phyloP scores from a whole-genome alignment of 2,113 vertebrate genomes.

The Muscicapa adusta region DNA sequence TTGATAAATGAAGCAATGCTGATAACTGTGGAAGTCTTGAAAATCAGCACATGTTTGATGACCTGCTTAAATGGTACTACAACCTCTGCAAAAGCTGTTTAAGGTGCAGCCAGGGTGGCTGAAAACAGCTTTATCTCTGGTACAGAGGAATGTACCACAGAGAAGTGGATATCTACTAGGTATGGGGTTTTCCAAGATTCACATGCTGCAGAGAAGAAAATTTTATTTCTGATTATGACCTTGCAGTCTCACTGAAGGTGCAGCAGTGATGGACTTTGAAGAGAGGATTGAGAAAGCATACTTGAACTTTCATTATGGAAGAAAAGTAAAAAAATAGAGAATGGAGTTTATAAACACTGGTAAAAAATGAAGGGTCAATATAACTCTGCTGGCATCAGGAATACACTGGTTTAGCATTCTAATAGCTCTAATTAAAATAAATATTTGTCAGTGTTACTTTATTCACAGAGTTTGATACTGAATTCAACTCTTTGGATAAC shows the following conservation, averaged over 20 bases:
- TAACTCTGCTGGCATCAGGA: background rate
- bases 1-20: conserved; percentile 30
- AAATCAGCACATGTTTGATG: conserved; percentile 21
- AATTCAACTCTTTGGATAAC: background rate
- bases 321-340: background rate
- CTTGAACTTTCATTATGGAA: background rate
- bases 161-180: background rate
- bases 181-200: background rate
- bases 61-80: background rate
- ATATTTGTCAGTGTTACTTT: background rate
- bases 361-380: background rate
- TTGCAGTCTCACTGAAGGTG: background rate
- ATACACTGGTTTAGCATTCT: background rate
- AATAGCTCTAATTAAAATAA: background rate
- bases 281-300: background rate
- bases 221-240: background rate
- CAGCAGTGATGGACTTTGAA: conserved; percentile 11
- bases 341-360: conserved; percentile 26
- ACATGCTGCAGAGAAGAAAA: background rate
- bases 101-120: conserved; percentile 6
- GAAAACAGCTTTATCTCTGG: conserved; percentile 17
- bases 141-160: background rate
- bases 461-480: background rate
- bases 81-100: background rate
- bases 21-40: background rate